These are phyloP conservation scores for Pterocles orientalis DNA, from an alignment of 2,113 vertebrate species.

Conservation along the genomic window DNA sequence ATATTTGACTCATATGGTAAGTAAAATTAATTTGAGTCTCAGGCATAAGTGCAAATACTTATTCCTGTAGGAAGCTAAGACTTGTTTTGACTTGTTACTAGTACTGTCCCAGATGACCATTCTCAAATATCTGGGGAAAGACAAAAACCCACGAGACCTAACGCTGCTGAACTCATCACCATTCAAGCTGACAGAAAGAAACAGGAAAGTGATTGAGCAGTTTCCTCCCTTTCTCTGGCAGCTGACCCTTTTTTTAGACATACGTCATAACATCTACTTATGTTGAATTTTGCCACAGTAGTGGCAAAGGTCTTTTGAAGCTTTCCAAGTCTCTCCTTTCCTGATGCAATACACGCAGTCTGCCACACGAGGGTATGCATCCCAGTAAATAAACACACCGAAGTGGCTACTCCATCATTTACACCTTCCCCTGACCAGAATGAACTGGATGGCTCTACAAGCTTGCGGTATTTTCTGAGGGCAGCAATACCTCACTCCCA, in stretches of 20 bases:
- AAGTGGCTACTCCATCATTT: neutral
- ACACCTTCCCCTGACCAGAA: neutral
- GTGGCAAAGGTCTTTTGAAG: neutral
- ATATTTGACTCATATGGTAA: slow-evolving; percentile 13
- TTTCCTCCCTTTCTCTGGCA: neutral
- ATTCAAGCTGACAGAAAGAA: neutral
- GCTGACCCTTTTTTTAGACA: neutral
- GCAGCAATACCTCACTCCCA: neutral
- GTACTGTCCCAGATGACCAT: neutral
- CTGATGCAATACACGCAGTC: neutral
- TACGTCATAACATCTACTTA: neutral
- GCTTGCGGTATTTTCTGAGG: neutral
- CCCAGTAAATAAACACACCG: neutral
- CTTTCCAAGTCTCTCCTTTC: neutral
- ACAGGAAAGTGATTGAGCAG: neutral
- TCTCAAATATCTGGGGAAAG: neutral
- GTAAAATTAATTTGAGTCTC: neutral
- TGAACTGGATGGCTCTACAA: neutral
- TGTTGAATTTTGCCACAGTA: neutral
- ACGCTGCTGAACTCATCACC: neutral
- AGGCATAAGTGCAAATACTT: neutral
- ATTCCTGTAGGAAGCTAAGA: neutral
- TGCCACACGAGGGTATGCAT: slow-evolving; percentile 15
- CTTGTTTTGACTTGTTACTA: neutral
- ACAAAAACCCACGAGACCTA: neutral